Evolutionary conservation across 1,140 invertebrate species (phyloP).

Genomic region (Orchesella cincta): DNA sequence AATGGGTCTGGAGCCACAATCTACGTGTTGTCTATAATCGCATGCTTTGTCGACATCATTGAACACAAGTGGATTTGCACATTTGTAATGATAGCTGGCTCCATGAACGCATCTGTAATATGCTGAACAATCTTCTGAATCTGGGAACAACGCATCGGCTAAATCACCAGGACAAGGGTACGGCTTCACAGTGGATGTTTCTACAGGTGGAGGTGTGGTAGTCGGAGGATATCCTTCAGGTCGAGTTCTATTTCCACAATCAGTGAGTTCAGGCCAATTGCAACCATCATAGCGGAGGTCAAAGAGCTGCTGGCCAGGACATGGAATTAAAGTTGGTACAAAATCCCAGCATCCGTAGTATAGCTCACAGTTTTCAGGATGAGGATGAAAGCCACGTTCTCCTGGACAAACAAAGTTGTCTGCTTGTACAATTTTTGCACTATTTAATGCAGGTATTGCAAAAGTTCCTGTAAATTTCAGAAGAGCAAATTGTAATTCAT

Average conservation of each 20-base stretch:
- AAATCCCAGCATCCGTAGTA: slow-evolving; percentile 30
- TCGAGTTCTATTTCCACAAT: slow-evolving; percentile 38
- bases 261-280: slow-evolving; percentile 35
- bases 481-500: too few species aligned
- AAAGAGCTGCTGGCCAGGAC: slow-evolving; percentile 31
- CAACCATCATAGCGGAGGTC: slow-evolving; percentile 39
- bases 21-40: not conserved
- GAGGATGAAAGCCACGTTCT: slow-evolving; percentile 3
- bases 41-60: not conserved
- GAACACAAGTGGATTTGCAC: not conserved
- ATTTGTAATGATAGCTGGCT: not conserved
- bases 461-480: too few species aligned
- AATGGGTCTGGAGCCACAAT: not conserved
- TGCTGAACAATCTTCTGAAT: not conserved
- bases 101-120: not conserved
- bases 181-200: not conserved
- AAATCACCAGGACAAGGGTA: not conserved
- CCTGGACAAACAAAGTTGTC: not conserved
- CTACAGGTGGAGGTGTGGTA: slow-evolving; percentile 17
- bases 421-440: too few species aligned
- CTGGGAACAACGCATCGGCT: not conserved
- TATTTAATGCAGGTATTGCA: too few species aligned
- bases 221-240: slow-evolving; percentile 35
- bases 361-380: slow-evolving; percentile 17
- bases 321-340: not conserved